Base-by-base conservation (phyloP, 2,113 vertebrate genomes). In the Paramisgurnus dabryanus region DNA sequence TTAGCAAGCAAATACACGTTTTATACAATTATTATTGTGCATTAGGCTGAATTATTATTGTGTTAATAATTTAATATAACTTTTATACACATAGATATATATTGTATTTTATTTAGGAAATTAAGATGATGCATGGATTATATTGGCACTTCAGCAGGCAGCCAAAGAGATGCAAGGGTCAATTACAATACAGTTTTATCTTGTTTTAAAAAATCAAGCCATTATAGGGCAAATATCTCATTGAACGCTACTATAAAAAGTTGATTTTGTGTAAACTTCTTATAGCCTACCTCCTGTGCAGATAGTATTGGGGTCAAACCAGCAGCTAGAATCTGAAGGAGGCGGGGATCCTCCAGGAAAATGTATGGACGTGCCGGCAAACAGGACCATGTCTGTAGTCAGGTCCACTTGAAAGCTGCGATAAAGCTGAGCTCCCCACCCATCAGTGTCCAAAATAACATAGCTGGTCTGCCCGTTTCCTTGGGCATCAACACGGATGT, bases 371-470 rank as follows among this genome's bases (percentile, higher is more conserved):
- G 72, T 89, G 13, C 87, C 94, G 0, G 94, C 82, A 34, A 93
- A 85, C 9, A 84, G 18, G 43, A 97, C 89, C 17, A 55, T 83
- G n/a, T 87, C 86, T 0, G 88, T 87, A 3, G 64, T 83, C 34
- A 94, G 78, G 45, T 95, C 92, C 83, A 98, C 87, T 5, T 89
- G 34, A 69, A 95, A 94, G 17, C 94, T 94, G 57, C 93, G 91
- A 66, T 93, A 92, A 45, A 98, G 88, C 39, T 91, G 91, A 22
- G 86, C 89, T 8, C 91, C 90, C 41, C 0, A 80, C 12, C 92
- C 92, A n/a, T 96, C 91, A 6, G 94, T 90, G 84, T 98, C 96
- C 87, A 98, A 84, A 81, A 98, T 81, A 66, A 98, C 82, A 0
- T 95, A 98, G 63, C 65, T 92, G 74, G 87, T 94, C 83, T 93